Base-by-base conservation (phyloP, 2,888 invertebrate species). In the Sinotaia quadrata region DNA sequence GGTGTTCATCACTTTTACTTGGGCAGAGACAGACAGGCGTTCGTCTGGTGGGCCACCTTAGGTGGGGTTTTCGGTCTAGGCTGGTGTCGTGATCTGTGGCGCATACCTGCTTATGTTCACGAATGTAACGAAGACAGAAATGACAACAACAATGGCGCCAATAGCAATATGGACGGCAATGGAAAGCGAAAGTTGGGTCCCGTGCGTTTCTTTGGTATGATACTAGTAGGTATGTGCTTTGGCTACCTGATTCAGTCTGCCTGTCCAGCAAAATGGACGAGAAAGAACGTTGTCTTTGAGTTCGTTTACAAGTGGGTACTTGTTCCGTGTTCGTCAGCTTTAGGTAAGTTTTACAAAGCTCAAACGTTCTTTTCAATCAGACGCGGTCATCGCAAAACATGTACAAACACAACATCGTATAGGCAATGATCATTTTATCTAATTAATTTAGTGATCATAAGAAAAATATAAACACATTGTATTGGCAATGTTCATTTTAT, bases 1-100 rank as follows among this genome's bases (percentile, higher is more conserved):
- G 97, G 97, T 0, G 89, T 94, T 5, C 98, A 98, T 88, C 95
- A 97, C 86, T 92, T 97, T 82, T 98, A 98, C 88, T 90, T 98
- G 75, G 91, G 93, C 65, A 91, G 97, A 68, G 95, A 96, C 88
- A 91, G 93, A 31, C 98, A 98, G 81, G 97, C 95, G 0, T 94
- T 97, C 85, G 90, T 96, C 0, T 95, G 94, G 92, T 94, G 94
- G 92, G 93, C 93, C 70, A 95, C 95, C 0, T 89, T 95, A 24
- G 96, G 82, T 33, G 96, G 85, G 4, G 95, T 94, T 84, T 90
- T 92, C 79, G 94, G 95, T 0, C 83, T 94, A 24, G 97, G 97
- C 10, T 96, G 96, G 94, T 79, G 97, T 0, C 91, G 93, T 8
- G 98, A 98, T 87, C 87, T 95, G 2, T 94, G 94, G 80, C 91